phyloP scores from a whole-genome alignment of 2,888 invertebrate species.

The Zele albiditarsus region DNA sequence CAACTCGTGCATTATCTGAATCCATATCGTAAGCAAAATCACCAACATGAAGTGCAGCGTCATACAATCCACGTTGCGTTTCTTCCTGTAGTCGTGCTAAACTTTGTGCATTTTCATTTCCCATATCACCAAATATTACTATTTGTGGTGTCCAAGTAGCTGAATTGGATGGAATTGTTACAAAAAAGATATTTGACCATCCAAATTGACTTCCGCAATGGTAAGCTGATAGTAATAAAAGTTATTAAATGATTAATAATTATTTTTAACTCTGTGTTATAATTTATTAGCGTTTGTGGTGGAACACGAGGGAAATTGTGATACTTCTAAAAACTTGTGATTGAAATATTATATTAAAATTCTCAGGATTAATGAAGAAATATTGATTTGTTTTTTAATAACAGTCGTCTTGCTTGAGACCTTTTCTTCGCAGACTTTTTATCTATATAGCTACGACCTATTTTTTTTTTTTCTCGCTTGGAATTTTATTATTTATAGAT shows the following conservation, averaged over 20 bases:
- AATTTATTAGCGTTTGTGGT: no score
- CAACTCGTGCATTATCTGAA: constrained; percentile 84
- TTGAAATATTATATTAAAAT: no score
- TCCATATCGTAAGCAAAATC: constrained; percentile 98
- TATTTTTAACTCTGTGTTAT: no score
- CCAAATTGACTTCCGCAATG: constrained; percentile 86
- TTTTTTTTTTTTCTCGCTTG: no score
- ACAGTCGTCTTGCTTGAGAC: no score
- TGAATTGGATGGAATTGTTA: constrained; percentile 81
- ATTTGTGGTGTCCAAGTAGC: constrained; percentile 86
- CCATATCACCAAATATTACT: constrained; percentile 95
- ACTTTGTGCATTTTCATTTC: constrained; percentile 92
- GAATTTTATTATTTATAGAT: no score
- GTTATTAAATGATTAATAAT: background rate
- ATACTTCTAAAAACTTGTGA: no score
- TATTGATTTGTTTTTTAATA: no score
- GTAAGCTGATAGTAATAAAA: constrained; percentile 76
- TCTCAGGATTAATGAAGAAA: no score
- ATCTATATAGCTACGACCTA: no score
- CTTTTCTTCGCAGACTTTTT: no score
- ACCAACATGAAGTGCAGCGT: constrained; percentile 92
- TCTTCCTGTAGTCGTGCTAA: constrained; percentile 89
- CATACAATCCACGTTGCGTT: constrained; percentile 84
- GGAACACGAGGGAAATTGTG: no score
- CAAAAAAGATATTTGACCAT: constrained; percentile 88